These are phyloP conservation scores for Enteromius radiatus DNA, from an alignment of 2,797 vertebrate genomes.

Conservation along the genomic window DNA sequence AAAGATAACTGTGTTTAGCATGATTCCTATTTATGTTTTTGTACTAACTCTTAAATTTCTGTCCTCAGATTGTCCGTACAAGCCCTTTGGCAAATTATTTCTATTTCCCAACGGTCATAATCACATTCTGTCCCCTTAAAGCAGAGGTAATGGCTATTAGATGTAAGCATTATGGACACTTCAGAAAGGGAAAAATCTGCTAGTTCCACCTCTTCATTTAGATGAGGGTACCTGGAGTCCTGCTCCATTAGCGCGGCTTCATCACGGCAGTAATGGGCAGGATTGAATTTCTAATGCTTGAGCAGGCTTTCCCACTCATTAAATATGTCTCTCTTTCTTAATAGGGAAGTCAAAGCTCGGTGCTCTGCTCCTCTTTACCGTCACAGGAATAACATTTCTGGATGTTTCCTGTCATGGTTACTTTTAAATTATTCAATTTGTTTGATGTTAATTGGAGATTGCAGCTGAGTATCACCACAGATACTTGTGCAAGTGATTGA, in stretches of 20 bases:
- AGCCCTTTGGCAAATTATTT: slow-evolving; percentile 14
- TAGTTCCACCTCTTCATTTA: slow-evolving; percentile 80
- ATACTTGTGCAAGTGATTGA: background rate
- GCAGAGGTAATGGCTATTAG: slow-evolving; percentile 53
- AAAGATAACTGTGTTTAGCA: background rate
- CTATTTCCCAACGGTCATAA: background rate
- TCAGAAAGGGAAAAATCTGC: slow-evolving; percentile 51
- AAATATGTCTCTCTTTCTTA: slow-evolving; percentile 46
- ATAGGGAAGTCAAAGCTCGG: slow-evolving; percentile 57
- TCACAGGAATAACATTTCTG: slow-evolving; percentile 38
- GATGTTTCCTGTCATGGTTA: slow-evolving; percentile 37
- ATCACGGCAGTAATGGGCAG: slow-evolving; percentile 59
- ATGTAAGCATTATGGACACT: slow-evolving; percentile 57
- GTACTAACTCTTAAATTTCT: background rate
- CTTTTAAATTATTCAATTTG: slow-evolving; percentile 23
- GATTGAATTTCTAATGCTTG: slow-evolving; percentile 58
- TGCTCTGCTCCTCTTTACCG: slow-evolving; percentile 49
- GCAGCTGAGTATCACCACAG: background rate
- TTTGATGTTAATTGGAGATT: background rate
- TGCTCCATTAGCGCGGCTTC: slow-evolving; percentile 81
- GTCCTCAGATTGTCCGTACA: slow-evolving; percentile 10
- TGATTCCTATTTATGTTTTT: background rate
- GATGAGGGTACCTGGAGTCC: slow-evolving; percentile 82
- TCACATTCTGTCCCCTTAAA: slow-evolving; percentile 35
- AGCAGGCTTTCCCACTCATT: slow-evolving; percentile 61